phyloP scores from a whole-genome alignment of 2,888 invertebrate genomes.

The Pseudococcus viburni region DNA sequence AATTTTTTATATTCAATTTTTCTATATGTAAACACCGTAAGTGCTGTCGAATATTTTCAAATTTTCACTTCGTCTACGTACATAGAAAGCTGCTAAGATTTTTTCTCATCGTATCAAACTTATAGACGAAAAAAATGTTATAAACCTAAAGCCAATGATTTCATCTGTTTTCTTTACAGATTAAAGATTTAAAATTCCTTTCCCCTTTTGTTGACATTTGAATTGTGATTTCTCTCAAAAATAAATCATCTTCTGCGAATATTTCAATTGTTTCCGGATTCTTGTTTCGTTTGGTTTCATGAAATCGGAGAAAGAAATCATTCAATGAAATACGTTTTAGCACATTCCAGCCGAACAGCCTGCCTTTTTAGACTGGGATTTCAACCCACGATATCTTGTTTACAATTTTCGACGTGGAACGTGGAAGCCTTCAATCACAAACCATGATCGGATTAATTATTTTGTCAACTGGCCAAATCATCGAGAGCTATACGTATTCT shows the following conservation, averaged over 20 bases:
- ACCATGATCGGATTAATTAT: background rate
- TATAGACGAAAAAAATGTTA: too few species aligned
- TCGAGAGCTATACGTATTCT: background rate
- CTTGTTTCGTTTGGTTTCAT: background rate
- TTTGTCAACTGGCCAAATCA: background rate
- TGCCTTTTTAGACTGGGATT: background rate
- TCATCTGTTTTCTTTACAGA: too few species aligned
- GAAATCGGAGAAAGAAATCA: background rate
- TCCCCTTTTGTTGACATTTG: too few species aligned
- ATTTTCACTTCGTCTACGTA: background rate
- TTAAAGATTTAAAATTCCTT: too few species aligned
- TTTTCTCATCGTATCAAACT: background rate
- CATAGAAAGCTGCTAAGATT: background rate
- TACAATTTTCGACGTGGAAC: background rate
- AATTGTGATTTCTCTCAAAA: too few species aligned
- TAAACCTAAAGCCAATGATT: too few species aligned
- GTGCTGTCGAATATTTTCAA: background rate
- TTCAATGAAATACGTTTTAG: background rate
- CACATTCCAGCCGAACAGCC: background rate
- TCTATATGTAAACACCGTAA: background rate
- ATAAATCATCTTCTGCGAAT: too few species aligned
- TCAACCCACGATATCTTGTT: background rate
- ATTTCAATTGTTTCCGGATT: too few species aligned
- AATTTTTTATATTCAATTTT: slow-evolving; percentile 22
- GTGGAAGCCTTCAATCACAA: background rate